Base-by-base conservation (phyloP, 2,888 invertebrate genomes). In the Phania funesta region DNA sequence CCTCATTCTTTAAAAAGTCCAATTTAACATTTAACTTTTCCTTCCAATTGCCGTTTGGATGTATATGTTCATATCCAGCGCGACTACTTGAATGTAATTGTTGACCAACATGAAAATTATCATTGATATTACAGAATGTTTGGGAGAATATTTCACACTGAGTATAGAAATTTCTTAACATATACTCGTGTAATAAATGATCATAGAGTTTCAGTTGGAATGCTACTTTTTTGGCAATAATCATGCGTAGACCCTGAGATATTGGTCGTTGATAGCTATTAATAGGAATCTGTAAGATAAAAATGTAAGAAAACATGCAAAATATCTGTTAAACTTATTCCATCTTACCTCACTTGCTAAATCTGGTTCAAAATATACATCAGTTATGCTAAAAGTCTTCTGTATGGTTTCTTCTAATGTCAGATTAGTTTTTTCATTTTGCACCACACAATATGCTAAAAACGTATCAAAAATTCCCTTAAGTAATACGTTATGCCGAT, bases 191-290 rank as follows among this genome's bases (percentile, higher is more conserved):
- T 35, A 88, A 60, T 54, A 88, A 80, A 65, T 86, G 84, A 46
- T 87, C 87, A 68, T 88, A 85, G 3, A 88, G 80, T 56, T 87
- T 88, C 22, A 86, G 81, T 29, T 87, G 83, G 29, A 86, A 87
- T 18, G 87, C 71, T 0, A 73, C 84, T 67, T 86, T 86, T 54
- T 86, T 88, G 0, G 87, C 84, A 1, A 87, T 44, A 4, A 85
- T 38, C 18, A 84, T 78, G 5, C 84, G 64, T n/a, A 70, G 64
- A 3, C 18, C 13, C 3, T 80, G 71, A 2, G 78, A 11, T 4
- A 88, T 5, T 0, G 88, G 88, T 26, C 88, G 84, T n/a, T 70
- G 41, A 44, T 83, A 85, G 1, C 32, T 52, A 70, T 84, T 81
- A 3, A 60, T 9, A 11, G 56, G 4, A 3, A 38, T 9, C 84